These are phyloP conservation scores for Monomorium pharaonis DNA, from an alignment of 1,140 invertebrate genomes.

Conservation along the genomic window DNA sequence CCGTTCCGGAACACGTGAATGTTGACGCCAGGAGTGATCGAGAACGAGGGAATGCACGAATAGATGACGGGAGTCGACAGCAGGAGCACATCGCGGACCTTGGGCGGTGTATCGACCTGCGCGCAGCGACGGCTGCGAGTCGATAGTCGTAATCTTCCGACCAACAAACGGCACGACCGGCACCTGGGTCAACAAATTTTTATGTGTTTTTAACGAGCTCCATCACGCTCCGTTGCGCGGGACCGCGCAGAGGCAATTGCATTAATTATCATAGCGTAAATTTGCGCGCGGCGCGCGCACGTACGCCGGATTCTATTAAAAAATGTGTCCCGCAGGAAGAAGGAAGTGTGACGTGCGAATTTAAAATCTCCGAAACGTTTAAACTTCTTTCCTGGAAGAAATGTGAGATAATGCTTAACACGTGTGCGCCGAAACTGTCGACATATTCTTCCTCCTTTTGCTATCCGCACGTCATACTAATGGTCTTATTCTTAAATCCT, in stretches of 20 bases:
- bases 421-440: neutral
- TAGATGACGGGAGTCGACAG: slow-evolving; percentile 60
- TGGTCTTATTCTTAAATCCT: slow-evolving; percentile 37
- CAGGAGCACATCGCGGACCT: slow-evolving; percentile 70
- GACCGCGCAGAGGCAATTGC: neutral
- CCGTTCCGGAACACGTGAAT: slow-evolving; percentile 23
- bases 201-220: neutral
- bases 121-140: slow-evolving; percentile 50
- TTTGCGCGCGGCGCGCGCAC: neutral
- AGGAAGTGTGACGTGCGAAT: neutral
- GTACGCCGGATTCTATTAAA: neutral
- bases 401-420: neutral
- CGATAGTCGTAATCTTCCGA: neutral
- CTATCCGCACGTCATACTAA: slow-evolving; percentile 19
- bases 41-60: slow-evolving; percentile 24
- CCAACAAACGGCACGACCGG: neutral
- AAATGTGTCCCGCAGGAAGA: neutral
- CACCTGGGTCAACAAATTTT: neutral
- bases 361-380: neutral
- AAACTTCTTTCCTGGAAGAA: neutral
- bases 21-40: slow-evolving; percentile 21
- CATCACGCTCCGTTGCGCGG: neutral
- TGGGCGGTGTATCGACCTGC: slow-evolving; percentile 78
- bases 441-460: neutral
- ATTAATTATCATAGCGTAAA: slow-evolving; percentile 4